These are phyloP conservation scores for Sepiola atlantica DNA, from an alignment of 2,888 invertebrate genomes.

Conservation along the genomic window DNA sequence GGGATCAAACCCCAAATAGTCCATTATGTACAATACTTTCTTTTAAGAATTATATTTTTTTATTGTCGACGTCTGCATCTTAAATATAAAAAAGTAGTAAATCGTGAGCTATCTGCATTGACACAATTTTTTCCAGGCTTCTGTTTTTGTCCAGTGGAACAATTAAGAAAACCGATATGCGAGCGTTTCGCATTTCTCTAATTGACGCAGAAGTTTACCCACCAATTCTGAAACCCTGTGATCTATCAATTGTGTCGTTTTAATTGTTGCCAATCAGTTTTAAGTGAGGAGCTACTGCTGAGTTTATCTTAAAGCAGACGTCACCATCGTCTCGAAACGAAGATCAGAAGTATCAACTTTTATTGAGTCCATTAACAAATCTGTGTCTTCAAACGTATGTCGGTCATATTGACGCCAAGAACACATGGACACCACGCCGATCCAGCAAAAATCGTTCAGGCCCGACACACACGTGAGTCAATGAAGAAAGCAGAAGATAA, in stretches of 20 bases:
- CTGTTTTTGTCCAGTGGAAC: background rate
- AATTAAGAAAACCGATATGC: background rate
- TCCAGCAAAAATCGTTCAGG: background rate
- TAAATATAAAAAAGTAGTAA: background rate
- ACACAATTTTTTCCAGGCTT: background rate
- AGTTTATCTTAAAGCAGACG: background rate
- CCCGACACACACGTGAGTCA: background rate
- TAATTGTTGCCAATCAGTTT: background rate
- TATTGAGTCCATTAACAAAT: background rate
- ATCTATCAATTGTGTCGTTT: background rate
- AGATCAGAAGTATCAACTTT: background rate
- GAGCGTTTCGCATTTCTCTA: background rate
- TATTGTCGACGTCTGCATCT: background rate
- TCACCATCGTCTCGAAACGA: background rate
- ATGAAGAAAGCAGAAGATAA: background rate
- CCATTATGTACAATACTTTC: too few species aligned
- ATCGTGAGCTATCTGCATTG: background rate
- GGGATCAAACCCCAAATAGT: too few species aligned
- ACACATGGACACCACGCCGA: background rate
- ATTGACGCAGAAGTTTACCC: background rate
- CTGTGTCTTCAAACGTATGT: background rate
- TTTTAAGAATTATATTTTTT: too few species aligned
- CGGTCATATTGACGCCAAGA: background rate
- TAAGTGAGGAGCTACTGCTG: background rate
- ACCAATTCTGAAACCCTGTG: background rate